Evolutionary conservation across 2,888 invertebrate genomes (phyloP), one percentile per base, ranked within the genome.

Genomic region (Rhagium mordax): DNA sequence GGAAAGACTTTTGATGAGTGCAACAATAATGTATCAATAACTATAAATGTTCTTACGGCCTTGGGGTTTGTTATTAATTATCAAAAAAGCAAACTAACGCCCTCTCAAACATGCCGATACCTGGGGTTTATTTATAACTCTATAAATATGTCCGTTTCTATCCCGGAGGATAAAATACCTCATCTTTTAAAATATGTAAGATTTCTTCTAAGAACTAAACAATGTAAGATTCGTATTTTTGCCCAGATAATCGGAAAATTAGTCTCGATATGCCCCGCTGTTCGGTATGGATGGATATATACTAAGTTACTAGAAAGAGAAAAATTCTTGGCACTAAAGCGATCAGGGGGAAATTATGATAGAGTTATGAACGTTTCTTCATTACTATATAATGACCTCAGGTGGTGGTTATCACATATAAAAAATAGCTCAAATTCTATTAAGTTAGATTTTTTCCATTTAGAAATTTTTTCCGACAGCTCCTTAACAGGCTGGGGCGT

Each of bases 391-490:
- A 13, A 67, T 18, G 68, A 59, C 21, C 7, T 68, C 21, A 57
- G 8, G 16, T 57, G 68, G 68, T 68, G 68, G 68, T 2, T 15
- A 24, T 15, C 10, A 10, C 10, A 61, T 61, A 61, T 61, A n/a
- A 13, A 8, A 13, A 16, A 20, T 47, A 47, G 33, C 27, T 65
- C 24, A 47, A 59, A 73, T 48, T 15, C 16, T 33, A 70, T 70
- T 64, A 51, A 21, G 16, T 15, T 27, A 27, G 49, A 75, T 15
- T 49, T n/a, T 21, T 80, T 71, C 64, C 59, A 49, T 41, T 21
- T 78, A 57, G 75, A 78, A 68, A 80, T 82, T 59, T 81, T 66
- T 64, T 70, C 79, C 3, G 80, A 78, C 41, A 78, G 80, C 16
- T 68, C 53, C 10, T 24, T 64, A 57, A 68, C 78, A 0, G 79